A percentile compares a stretch with the other conserved stretches of the same genome.
Conservation (phyloP, 2,888 invertebrate genomes). For the Byasa hedistus region DNA sequence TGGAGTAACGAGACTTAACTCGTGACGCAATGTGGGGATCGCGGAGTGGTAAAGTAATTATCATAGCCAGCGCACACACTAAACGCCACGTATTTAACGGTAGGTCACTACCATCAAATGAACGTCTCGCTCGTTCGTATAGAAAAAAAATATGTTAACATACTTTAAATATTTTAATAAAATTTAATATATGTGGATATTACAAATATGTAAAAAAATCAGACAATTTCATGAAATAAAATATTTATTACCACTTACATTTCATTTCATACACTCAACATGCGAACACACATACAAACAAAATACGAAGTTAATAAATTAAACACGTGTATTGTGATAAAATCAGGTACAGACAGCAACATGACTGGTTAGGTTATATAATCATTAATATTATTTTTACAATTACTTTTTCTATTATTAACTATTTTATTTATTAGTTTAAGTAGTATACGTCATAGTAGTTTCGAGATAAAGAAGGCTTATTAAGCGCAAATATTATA, state of each 20-base stretch:
- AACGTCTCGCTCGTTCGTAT: too few species aligned
- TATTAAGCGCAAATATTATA: too few species aligned
- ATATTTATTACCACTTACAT: constrained; percentile 5
- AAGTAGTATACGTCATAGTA: neutral
- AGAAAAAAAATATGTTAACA: too few species aligned
- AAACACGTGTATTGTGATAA: constrained; percentile 5
- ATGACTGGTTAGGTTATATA: neutral
- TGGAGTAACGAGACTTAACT: too few species aligned
- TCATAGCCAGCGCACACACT: too few species aligned
- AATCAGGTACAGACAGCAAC: constrained; percentile 24
- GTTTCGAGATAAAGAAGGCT: neutral
- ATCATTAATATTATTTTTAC: neutral
- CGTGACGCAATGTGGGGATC: too few species aligned
- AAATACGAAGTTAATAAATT: constrained; percentile 5
- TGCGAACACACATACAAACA: constrained; percentile 12
- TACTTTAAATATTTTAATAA: too few species aligned
- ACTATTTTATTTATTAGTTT: neutral
- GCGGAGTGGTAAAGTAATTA: too few species aligned
- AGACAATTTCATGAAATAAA: constrained; percentile 12
- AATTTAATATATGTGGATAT: too few species aligned
- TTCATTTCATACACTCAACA: constrained; percentile 4
- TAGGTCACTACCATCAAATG: too few species aligned
- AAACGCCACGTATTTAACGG: too few species aligned
- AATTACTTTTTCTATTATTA: neutral
- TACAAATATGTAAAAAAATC: neutral